Base-by-base conservation (phyloP, 2,888 invertebrate genomes). In the Cosmorhoe ocellata region DNA sequence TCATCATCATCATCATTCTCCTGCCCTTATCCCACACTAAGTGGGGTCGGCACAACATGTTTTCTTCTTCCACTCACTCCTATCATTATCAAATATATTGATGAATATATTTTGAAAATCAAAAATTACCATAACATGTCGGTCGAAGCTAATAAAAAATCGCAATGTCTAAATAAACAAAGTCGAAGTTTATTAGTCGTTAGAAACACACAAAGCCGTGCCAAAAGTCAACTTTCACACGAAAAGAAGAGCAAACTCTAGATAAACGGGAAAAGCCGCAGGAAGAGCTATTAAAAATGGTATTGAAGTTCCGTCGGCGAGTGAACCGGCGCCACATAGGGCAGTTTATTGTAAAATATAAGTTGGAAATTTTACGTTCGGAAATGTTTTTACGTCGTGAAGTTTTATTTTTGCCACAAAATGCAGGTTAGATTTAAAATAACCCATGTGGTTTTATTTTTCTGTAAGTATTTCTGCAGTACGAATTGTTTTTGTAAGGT, bases 331-430 rank as follows among this genome's bases (percentile, higher is more conserved):
- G 11, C 51, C 31, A 36, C 24, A 13, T 26, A 24, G 22, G 43
- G 38, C 43, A 38, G 27, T 50, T 43, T 43, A 34, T 44, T 50
- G 50, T 40, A 40, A 46, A 41, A 46, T 34, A 46, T 38, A 47
- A 51, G 38, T 47, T 51, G 28, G 40, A 31, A 45, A 45, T 38
- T 51, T 51, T 28, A 36, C 40, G 38, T 41, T 31, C 40, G 34
- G 9, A 27, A 43, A 42, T 28, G 40, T 40, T 40, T 47, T 40
- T 40, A 30, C 33, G 8, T 7, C 0, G 36, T 14, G 43, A 1
- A 32, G 32, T 46, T 38, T 32, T 46, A 46, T 46, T 39, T 38
- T 27, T 9, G 18, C 13, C 30, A 24, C n/a, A 26, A 46, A 32
- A 27, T 32, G 32, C 30, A 32, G 18, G 30, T 44, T 34, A 36